phyloP scores from a whole-genome alignment of 2,888 invertebrate species.

The Elegia similella region DNA sequence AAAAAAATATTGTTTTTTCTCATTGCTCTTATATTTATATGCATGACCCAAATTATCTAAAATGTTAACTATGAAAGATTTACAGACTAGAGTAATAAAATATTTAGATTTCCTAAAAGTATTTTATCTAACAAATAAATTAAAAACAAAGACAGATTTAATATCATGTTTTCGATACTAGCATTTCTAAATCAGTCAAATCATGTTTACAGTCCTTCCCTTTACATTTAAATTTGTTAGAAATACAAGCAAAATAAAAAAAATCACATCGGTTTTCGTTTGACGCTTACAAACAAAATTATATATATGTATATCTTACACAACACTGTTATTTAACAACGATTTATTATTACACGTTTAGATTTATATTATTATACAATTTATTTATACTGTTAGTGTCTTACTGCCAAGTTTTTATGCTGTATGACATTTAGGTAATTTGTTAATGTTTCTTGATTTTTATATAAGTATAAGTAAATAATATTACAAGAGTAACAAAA shows the following conservation, averaged over 20 bases:
- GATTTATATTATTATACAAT: constrained; percentile 22
- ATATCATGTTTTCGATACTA: not conserved
- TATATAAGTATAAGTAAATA: too few relatives aligned
- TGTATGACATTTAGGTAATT: too few relatives aligned
- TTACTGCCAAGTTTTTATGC: constrained; percentile 20
- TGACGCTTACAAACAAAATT: constrained; percentile 40
- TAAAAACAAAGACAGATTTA: not conserved
- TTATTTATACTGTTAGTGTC: constrained; percentile 22
- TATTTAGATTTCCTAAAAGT: constrained; percentile 8
- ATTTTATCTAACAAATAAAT: not conserved
- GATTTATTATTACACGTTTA: constrained; percentile 33
- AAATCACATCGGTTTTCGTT: constrained; percentile 24
- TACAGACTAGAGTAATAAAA: constrained; percentile 22
- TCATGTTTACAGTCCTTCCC: not conserved
- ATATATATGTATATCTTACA: constrained; percentile 21
- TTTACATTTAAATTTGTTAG: not conserved
- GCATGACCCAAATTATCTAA: constrained; percentile 18
- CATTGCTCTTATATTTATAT: constrained; percentile 12
- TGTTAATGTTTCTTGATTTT: too few relatives aligned
- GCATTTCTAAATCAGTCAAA: not conserved
- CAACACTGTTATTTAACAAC: constrained; percentile 36
- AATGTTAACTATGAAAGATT: constrained; percentile 19
- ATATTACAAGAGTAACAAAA: too few relatives aligned
- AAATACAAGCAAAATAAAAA: not conserved
- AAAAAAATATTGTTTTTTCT: not conserved